Conservation (phyloP, 2,888 invertebrate genomes). For the Xylota sylvarum region DNA sequence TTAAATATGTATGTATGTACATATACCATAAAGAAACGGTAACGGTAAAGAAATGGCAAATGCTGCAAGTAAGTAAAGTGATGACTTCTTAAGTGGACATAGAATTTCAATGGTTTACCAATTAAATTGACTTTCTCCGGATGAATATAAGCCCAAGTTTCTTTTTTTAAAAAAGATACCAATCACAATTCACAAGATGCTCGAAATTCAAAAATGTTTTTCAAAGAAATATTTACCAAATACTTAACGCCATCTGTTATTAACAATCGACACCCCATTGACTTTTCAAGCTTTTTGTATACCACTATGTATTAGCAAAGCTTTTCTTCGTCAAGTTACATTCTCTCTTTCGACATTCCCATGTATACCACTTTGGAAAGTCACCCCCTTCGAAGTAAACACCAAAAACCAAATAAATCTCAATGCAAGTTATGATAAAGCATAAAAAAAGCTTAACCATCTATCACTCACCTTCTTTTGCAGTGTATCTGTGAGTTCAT, state of each 20-base stretch:
- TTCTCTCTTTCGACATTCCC: conserved; percentile 20
- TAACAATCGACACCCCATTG: not conserved
- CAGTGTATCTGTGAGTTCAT: conserved; percentile 86
- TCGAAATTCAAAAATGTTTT: not conserved
- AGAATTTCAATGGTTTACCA: too few relatives aligned
- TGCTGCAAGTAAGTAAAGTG: too few relatives aligned
- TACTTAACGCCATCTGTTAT: conserved; percentile 38
- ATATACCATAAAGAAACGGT: too few relatives aligned
- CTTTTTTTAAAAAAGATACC: too few relatives aligned
- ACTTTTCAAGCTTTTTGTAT: conserved; percentile 23
- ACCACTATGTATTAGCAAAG: not conserved
- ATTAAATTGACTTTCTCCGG: too few relatives aligned
- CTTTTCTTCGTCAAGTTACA: conserved; percentile 49
- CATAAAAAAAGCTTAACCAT: conserved; percentile 38
- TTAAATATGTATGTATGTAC: too few relatives aligned
- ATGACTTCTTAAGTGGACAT: too few relatives aligned
- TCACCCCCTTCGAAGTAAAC: not conserved
- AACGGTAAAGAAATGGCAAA: too few relatives aligned
- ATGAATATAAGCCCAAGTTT: too few relatives aligned
- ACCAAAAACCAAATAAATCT: not conserved
- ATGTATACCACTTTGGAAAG: conserved; percentile 10
- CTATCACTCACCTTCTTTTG: conserved; percentile 89
- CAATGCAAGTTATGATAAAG: conserved; percentile 3
- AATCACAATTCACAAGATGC: too few relatives aligned
- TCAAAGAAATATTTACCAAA: not conserved